Percentiles rank a stretch among this genome's conserved stretches.
phyloP scores from a whole-genome alignment of 2,888 invertebrate species.

The Aphidoletes aphidimyza region DNA sequence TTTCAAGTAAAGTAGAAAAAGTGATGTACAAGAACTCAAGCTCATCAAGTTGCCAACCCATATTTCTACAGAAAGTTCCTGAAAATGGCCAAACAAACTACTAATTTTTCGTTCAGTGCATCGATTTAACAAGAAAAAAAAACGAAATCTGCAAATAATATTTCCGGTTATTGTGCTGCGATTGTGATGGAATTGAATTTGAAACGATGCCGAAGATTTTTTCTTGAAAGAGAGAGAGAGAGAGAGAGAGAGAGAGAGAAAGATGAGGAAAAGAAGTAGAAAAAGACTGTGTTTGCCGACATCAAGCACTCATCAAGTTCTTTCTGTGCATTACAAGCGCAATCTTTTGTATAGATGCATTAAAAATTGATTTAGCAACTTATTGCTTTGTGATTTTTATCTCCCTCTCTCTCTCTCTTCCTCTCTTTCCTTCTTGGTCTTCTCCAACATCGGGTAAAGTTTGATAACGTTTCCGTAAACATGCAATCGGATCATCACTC shows the following conservation, averaged over 20 bases:
- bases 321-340: neutral
- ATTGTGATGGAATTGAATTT: neutral
- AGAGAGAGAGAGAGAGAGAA: too few relatives aligned
- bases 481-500: conserved; percentile 39
- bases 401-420: neutral
- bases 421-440: neutral
- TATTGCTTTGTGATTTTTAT: conserved; percentile 16
- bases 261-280: too few relatives aligned
- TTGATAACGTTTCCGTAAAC: conserved; percentile 1
- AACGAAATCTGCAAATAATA: neutral
- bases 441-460: neutral
- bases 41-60: too few relatives aligned
- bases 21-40: too few relatives aligned
- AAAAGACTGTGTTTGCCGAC: too few relatives aligned
- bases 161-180: conserved; percentile 27
- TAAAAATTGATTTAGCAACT: conserved; percentile 39
- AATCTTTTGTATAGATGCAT: conserved; percentile 4
- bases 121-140: too few relatives aligned
- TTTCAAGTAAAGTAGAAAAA: too few relatives aligned
- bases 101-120: neutral
- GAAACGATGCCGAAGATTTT: too few relatives aligned
- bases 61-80: neutral
- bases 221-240: too few relatives aligned
- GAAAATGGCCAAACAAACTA: neutral
- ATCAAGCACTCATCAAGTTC: too few relatives aligned